Evolutionary conservation across 2,888 invertebrate species (phyloP), one percentile per base, ranked within the genome.

Genomic region (Caenorhabditis imperialis): DNA sequence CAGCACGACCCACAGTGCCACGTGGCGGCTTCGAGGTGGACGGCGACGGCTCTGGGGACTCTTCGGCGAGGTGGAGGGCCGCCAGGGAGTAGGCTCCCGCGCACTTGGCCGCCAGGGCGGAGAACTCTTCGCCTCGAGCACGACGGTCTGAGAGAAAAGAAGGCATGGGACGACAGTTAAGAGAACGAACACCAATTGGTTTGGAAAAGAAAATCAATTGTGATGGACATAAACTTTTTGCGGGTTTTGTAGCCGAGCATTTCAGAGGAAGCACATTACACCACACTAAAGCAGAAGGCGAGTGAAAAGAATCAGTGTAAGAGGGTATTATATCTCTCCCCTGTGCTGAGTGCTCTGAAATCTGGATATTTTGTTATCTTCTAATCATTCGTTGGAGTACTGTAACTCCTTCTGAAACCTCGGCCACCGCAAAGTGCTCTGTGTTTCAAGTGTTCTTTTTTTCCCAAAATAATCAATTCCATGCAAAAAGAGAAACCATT

Each of bases 51-150:
- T 73, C 73, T n/a, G 77, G 71, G 6, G 53, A n/a, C 20, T 63
- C 65, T 54, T 77, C 75, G 23, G 57, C 57, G 50, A 81, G 65
- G 48, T 81, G 81, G 16, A 81, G 72, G n/a, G 81, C 81, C 7
- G 81, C 78, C 23, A 82, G 60, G 14, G 79, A 79, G 51, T 81
- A 82, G 54, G 82, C 79, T 25, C 80, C 80, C 16, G 81, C 81
- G 53, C 82, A 81, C 48, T 78, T 77, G 51, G 81, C 81, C 27
- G 81, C 78, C 71, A 81, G 40, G 18, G 71, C 75, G 12, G 72
- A 75, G 75, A 79, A 81, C 54, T 75, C 81, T 47, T 76, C 75
- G 23, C 75, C 75, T 20, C 78, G 72, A 38, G 72, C 63, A 51
- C 65, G 72, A 33, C 70, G 69, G 51, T 70, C 75, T 75, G 47